Evolutionary conservation across 2,888 invertebrate species (phyloP).

Genomic region (Apodemia hepburni): DNA sequence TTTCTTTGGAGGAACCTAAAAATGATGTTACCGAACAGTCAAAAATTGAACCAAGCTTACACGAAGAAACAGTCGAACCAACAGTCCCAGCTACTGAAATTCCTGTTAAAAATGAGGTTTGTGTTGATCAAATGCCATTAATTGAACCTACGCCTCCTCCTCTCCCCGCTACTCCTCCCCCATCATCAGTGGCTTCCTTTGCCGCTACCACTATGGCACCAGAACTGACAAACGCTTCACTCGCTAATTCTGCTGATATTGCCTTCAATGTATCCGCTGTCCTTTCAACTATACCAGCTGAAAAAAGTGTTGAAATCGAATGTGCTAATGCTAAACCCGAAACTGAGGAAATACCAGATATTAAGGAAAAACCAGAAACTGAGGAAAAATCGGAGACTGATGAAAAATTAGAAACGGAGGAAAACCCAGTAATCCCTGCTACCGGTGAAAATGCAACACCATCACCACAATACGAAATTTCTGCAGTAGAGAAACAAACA

Average conservation of each 20-base stretch:
- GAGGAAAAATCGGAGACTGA: too few species aligned
- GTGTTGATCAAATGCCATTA: constrained; percentile 81
- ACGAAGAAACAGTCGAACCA: constrained; percentile 56
- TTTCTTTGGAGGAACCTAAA: constrained; percentile 59
- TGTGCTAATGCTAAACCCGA: constrained; percentile 26
- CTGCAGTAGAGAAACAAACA: neutral
- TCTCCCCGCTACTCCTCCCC: constrained; percentile 87
- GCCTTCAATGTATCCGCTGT: constrained; percentile 48
- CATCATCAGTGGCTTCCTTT: constrained; percentile 87
- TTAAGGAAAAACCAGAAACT: too few species aligned
- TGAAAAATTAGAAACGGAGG: constrained; percentile 8
- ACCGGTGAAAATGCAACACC: constrained; percentile 11
- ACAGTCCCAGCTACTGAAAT: constrained; percentile 63
- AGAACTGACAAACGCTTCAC: constrained; percentile 66
- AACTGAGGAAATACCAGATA: constrained; percentile 18
- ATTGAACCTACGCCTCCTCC: constrained; percentile 85
- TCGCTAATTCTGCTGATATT: constrained; percentile 59
- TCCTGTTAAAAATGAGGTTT: constrained; percentile 74
- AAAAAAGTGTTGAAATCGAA: constrained; percentile 36
- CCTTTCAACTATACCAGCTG: constrained; percentile 43
- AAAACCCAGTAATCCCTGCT: neutral
- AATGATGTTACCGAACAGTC: constrained; percentile 45
- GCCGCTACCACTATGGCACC: constrained; percentile 85
- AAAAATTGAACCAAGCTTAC: constrained; percentile 50
- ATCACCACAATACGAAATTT: neutral